These are phyloP conservation scores for Caradrina clavipalpis DNA, from an alignment of 2,888 invertebrate species.

Conservation along the genomic window DNA sequence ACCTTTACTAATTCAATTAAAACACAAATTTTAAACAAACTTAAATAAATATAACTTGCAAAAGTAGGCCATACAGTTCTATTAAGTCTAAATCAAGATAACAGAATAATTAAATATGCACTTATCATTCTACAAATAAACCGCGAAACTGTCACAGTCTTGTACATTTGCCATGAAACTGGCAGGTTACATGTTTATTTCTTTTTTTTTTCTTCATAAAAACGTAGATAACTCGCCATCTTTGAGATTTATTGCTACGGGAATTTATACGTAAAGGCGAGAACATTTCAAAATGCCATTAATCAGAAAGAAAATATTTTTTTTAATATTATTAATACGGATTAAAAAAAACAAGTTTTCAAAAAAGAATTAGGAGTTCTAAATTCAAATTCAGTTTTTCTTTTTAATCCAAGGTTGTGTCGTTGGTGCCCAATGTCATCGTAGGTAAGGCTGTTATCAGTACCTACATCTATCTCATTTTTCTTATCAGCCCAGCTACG, in stretches of 20 bases:
- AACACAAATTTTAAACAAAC: constrained; percentile 23
- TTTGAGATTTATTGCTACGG: not conserved
- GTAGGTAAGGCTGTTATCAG: constrained; percentile 83
- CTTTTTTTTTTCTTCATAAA: constrained; percentile 11
- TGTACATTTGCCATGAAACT: constrained; percentile 20
- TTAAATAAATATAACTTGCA: constrained; percentile 28
- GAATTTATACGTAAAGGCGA: not conserved
- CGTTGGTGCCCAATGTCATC: constrained; percentile 81
- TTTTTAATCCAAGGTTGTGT: constrained; percentile 78
- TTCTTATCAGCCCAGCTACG: constrained; percentile 77
- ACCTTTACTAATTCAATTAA: constrained; percentile 7
- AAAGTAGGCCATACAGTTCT: constrained; percentile 56
- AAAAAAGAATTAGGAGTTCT: not conserved
- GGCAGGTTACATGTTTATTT: constrained; percentile 20
- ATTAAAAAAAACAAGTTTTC: not conserved
- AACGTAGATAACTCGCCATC: not conserved
- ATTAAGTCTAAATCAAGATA: constrained; percentile 60
- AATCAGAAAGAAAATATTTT: not conserved
- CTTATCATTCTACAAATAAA: constrained; percentile 63
- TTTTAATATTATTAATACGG: not conserved
- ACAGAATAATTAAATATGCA: constrained; percentile 54
- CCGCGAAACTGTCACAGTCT: constrained; percentile 46
- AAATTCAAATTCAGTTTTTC: not conserved
- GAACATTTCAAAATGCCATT: not conserved
- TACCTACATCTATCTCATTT: constrained; percentile 80